Conservation (phyloP, 2,888 invertebrate species). For the Allolobophora icterica region DNA sequence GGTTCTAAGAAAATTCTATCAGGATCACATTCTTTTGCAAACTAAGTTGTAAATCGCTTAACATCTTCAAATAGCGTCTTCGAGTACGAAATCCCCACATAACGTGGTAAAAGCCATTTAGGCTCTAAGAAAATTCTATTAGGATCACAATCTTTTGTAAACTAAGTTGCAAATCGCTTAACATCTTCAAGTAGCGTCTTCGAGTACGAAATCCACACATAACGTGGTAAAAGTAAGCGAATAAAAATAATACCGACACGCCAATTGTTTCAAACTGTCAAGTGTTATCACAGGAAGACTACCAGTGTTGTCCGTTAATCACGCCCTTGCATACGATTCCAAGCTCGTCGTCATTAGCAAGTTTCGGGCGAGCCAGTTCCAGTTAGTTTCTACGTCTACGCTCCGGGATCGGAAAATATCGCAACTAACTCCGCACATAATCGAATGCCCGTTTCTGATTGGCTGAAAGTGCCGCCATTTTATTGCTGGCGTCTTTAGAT, state of each 20-base stretch:
- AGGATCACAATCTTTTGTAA: too few relatives aligned
- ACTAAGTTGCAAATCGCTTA: too few relatives aligned
- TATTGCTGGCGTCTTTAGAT: background rate
- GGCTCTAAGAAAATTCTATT: too few relatives aligned
- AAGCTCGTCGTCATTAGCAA: background rate
- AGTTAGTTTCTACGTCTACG: conserved; percentile 11
- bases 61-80: too few relatives aligned
- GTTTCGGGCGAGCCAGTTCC: background rate
- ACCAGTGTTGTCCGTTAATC: background rate
- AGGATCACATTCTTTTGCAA: too few relatives aligned
- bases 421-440: background rate
- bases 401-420: background rate
- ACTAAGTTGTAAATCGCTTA: too few relatives aligned
- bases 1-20: too few relatives aligned
- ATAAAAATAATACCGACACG: background rate
- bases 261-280: background rate
- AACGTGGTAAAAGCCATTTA: too few relatives aligned
- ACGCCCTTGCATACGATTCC: background rate
- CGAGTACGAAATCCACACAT: too few relatives aligned
- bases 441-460: background rate
- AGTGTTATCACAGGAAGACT: conserved; percentile 5
- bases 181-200: too few relatives aligned
- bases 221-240: background rate
- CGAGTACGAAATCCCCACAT: too few relatives aligned
- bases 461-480: background rate